Evolutionary conservation across 1,140 invertebrate species (phyloP).

Genomic region (Caerostris darwini): DNA sequence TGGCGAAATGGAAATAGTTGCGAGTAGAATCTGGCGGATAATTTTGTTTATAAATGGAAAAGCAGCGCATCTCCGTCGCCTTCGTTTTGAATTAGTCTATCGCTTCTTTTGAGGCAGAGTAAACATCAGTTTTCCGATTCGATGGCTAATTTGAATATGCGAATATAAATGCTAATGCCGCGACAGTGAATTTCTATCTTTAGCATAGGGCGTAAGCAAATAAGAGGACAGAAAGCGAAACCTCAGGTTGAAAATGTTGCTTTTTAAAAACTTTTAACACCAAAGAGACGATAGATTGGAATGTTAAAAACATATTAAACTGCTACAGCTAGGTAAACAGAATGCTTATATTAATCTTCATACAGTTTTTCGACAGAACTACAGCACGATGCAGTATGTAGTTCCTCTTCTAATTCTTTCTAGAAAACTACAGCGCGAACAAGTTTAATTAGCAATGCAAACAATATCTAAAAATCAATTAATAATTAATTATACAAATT

Average conservation of each 20-base stretch:
- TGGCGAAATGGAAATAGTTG: constrained; percentile 18
- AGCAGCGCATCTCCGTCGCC: not conserved
- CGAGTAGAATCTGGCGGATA: not conserved
- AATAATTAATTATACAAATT: no score
- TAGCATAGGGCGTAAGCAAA: not conserved
- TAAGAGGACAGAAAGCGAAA: not conserved
- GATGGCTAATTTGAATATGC: not conserved
- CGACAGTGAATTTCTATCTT: not conserved
- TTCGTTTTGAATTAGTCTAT: not conserved
- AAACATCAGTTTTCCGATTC: not conserved
- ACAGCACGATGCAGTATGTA: not conserved
- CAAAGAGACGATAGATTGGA: not conserved
- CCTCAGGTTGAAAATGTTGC: not conserved
- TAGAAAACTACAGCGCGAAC: no score
- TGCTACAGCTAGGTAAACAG: no score
- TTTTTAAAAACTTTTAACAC: not conserved
- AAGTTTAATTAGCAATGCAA: no score
- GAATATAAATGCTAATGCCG: not conserved
- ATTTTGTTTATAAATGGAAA: constrained; percentile 9
- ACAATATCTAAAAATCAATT: no score
- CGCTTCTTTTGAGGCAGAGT: not conserved
- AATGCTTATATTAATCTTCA: no score
- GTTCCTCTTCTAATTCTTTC: no score
- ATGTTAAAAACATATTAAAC: not conserved
- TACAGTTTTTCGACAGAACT: no score